Evolutionary conservation across 2,888 invertebrate genomes (phyloP), one percentile per base, ranked within the genome.

Genomic region (Pimpla rufipes): DNA sequence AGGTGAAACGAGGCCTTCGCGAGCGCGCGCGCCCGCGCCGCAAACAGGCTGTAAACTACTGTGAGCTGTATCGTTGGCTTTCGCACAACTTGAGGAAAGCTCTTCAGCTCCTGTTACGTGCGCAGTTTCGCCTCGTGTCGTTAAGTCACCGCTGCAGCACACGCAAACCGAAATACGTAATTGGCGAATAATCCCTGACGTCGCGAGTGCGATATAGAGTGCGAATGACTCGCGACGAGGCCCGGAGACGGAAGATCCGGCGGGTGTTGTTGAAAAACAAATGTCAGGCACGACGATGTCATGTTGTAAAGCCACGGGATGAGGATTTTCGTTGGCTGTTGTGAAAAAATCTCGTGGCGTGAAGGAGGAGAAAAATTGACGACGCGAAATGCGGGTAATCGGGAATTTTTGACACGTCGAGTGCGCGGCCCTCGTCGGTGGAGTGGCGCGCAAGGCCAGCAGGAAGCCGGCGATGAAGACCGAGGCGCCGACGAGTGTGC

Each of bases 381-480:
- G 21, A 42, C 18, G 23, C 21, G 16, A 29, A 57, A 66, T 50
- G n/a, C n/a, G 18, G n/a, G 21, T 35, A 16, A 35, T 35, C 35
- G 35, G 37, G 62, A 11, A 62, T 40, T 62, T 62, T 62, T 18
- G 62, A 62, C 62, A 37, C 59, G 62, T 6, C 37, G n/a, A 37
- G 37, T 37, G 18, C 50, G 18, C n/a, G n/a, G 5, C 29, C 5
- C 29, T 29, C 29, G 29, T 37, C 50, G 11, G 18, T 59, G 13
- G 55, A 6, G 35, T 10, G n/a, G 52, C 59, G n/a, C 40, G 52
- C 68, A 76, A 76, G 55, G 52, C 55, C 64, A 81, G 64, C 70
- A 42, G 80, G 75, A 75, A 75, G 70, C 62, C 16, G n/a, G 16
- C 71, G 52, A 75, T 68, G 47, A 45, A 62, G 59, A 68, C 29